phyloP scores from a whole-genome alignment of 2,113 vertebrate species.

The Scophthalmus maximus region DNA sequence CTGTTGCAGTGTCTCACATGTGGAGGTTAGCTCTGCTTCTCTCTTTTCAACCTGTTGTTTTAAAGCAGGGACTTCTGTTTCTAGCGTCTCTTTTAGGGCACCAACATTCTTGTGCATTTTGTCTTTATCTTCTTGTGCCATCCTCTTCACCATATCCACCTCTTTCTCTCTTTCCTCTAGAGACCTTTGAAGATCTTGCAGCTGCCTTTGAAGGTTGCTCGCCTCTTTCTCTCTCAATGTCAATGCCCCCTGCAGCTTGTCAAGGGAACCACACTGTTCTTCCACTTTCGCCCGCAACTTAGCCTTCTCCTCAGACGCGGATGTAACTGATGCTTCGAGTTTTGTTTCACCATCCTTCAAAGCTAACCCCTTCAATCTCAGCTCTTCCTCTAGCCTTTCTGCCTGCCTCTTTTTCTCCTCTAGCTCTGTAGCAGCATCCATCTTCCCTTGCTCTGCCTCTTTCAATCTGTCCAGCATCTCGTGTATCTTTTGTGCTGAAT shows the following conservation, averaged over 20 bases:
- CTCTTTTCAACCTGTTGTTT: slow-evolving; percentile 79
- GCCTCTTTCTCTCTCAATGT: slow-evolving; percentile 81
- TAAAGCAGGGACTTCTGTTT: slow-evolving; percentile 74
- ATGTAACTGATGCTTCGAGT: slow-evolving; percentile 57
- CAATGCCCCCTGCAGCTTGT: slow-evolving; percentile 80
- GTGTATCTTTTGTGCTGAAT: slow-evolving; percentile 82
- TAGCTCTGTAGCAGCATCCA: slow-evolving; percentile 75
- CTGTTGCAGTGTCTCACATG: slow-evolving; percentile 75
- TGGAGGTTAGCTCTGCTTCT: slow-evolving; percentile 82
- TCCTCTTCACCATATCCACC: slow-evolving; percentile 65
- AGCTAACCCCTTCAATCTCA: slow-evolving; percentile 81
- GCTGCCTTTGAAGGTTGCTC: slow-evolving; percentile 82
- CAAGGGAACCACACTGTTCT: slow-evolving; percentile 67
- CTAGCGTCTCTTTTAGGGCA: slow-evolving; percentile 77
- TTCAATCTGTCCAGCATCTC: slow-evolving; percentile 85
- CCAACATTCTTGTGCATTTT: slow-evolving; percentile 68
- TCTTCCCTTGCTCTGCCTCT: slow-evolving; percentile 82
- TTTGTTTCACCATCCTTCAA: slow-evolving; percentile 78
- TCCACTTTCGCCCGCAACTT: slow-evolving; percentile 76
- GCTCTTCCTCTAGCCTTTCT: slow-evolving; percentile 81
- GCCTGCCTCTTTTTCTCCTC: slow-evolving; percentile 75
- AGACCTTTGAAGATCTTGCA: slow-evolving; percentile 81
- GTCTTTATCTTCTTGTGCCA: slow-evolving; percentile 76
- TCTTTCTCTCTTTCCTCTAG: slow-evolving; percentile 79
- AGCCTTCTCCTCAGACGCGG: slow-evolving; percentile 76